These are phyloP conservation scores for Prenolepis imparis DNA, from an alignment of 2,888 invertebrate species.

Conservation along the genomic window DNA sequence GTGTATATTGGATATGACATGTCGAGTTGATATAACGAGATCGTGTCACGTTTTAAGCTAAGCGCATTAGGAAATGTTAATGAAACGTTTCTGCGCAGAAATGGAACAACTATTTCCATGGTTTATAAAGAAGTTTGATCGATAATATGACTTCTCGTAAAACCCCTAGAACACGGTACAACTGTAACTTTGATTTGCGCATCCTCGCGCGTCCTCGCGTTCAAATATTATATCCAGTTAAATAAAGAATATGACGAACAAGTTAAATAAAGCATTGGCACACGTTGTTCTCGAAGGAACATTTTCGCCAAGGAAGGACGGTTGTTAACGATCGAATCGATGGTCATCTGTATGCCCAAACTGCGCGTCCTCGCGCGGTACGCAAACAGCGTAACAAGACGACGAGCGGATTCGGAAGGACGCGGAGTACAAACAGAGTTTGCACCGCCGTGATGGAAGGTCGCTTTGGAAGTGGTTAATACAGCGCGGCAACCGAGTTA, in stretches of 20 bases:
- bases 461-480: not conserved
- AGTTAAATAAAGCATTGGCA: not conserved
- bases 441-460: not conserved
- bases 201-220: too few relatives aligned
- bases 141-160: not conserved
- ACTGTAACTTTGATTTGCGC: not conserved
- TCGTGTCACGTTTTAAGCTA: slow-evolving; percentile 3
- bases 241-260: not conserved
- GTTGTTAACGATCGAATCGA: slow-evolving; percentile 23
- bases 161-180: not conserved
- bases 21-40: slow-evolving; percentile 27
- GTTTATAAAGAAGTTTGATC: slow-evolving; percentile 35
- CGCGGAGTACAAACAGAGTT: slow-evolving; percentile 18
- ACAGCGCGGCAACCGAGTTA: not conserved
- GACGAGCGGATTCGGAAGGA: slow-evolving; percentile 18
- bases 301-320: not conserved
- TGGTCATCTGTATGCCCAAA: slow-evolving; percentile 29
- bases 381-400: slow-evolving; percentile 14
- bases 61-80: slow-evolving; percentile 8
- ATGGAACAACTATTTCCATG: slow-evolving; percentile 6
- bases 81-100: not conserved
- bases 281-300: not conserved
- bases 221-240: not conserved
- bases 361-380: not conserved
- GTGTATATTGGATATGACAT: slow-evolving; percentile 1